Percentiles rank a stretch among this genome's conserved stretches.
Evolutionary conservation across 1,140 invertebrate species (phyloP).

Genomic region (Zaprionus nigranus): DNA sequence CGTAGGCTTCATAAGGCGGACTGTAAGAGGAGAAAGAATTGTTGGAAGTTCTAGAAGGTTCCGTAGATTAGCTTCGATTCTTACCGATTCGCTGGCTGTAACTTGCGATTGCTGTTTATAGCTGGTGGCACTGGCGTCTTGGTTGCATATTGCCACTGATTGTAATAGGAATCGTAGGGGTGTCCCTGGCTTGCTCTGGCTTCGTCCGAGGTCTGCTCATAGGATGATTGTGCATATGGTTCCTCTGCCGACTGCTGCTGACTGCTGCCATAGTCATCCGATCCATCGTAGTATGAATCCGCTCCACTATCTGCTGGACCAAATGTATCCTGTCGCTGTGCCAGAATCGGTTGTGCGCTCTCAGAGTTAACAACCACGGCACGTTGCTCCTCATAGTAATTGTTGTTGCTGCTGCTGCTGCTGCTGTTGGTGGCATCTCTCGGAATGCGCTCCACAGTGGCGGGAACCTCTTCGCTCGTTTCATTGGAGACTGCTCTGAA

Average conservation of each 20-base stretch:
- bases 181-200: conserved; percentile 49
- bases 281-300: conserved; percentile 51
- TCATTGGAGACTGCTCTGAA: conserved; percentile 32
- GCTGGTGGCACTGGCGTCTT: conserved; percentile 34
- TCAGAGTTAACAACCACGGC: conserved; percentile 68
- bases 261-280: conserved; percentile 46
- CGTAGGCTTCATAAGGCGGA: conserved; percentile 56
- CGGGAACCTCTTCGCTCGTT: conserved; percentile 34
- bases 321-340: conserved; percentile 47
- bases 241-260: conserved; percentile 40
- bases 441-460: conserved; percentile 64
- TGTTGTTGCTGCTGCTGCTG: conserved; percentile 48
- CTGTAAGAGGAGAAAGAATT: background rate
- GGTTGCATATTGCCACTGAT: conserved; percentile 41
- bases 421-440: conserved; percentile 52
- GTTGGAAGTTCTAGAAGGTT: background rate
- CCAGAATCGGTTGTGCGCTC: conserved; percentile 42
- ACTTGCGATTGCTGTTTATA: conserved; percentile 54
- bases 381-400: conserved; percentile 66
- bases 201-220: conserved; percentile 20
- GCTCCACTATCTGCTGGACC: conserved; percentile 50
- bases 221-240: background rate
- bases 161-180: conserved; percentile 58
- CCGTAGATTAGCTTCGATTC: background rate
- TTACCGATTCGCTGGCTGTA: conserved; percentile 57